These are phyloP conservation scores for Amphibalanus amphitrite DNA, from an alignment of 1,140 invertebrate genomes.

Conservation along the genomic window DNA sequence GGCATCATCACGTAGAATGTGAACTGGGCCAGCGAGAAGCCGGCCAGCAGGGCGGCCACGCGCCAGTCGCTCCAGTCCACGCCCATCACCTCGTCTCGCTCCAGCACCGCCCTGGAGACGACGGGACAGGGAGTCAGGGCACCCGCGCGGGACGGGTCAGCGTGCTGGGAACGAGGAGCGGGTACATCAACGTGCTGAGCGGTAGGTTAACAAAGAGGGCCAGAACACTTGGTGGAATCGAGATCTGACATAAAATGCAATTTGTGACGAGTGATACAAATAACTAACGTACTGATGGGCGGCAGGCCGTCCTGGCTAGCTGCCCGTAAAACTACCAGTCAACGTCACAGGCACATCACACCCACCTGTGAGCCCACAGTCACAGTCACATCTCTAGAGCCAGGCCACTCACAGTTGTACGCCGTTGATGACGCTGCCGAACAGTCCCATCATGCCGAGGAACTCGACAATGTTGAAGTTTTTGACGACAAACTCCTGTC, in stretches of 20 bases:
- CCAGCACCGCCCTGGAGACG: slow-evolving; percentile 33
- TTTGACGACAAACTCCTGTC: slow-evolving; percentile 67
- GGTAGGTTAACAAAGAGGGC: too few species aligned
- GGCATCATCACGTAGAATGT: slow-evolving; percentile 58
- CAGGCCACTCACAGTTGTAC: slow-evolving; percentile 53
- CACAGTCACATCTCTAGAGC: too few species aligned
- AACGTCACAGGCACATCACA: too few species aligned
- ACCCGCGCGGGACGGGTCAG: not conserved
- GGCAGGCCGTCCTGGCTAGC: too few species aligned
- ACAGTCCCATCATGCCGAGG: slow-evolving; percentile 65
- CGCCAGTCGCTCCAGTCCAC: slow-evolving; percentile 37
- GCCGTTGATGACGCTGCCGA: slow-evolving; percentile 57
- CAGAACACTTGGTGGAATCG: too few species aligned
- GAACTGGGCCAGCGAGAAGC: slow-evolving; percentile 46
- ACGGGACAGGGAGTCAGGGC: slow-evolving; percentile 3
- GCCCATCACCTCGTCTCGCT: slow-evolving; percentile 30
- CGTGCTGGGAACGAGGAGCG: not conserved
- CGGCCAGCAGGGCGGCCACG: slow-evolving; percentile 36
- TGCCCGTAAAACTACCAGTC: too few species aligned
- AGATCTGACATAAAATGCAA: too few species aligned
- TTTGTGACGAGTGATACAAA: too few species aligned
- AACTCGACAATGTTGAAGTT: slow-evolving; percentile 61
- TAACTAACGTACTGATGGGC: too few species aligned
- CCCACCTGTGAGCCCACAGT: too few species aligned
- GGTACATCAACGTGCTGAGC: too few species aligned